These are phyloP conservation scores for Tichodroma muraria DNA, from an alignment of 2,113 vertebrate genomes.

Conservation along the genomic window DNA sequence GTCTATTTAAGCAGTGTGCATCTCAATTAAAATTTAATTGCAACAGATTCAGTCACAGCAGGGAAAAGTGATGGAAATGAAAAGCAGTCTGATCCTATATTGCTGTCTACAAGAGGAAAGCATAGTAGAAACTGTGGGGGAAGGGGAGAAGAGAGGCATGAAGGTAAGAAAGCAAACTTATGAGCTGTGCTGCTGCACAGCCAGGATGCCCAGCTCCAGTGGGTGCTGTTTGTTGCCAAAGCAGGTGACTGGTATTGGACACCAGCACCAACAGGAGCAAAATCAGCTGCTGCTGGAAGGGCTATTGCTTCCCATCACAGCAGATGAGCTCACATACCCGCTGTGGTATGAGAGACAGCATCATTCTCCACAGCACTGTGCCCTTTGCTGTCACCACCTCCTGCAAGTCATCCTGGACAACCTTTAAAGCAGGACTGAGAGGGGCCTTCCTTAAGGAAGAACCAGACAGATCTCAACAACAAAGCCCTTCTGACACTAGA, in stretches of 20 bases:
- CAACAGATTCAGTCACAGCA: constrained; percentile 68
- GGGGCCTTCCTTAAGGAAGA: not conserved
- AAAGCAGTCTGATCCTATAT: constrained; percentile 6
- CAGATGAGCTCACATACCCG: not conserved
- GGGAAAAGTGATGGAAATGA: constrained; percentile 57
- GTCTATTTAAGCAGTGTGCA: constrained; percentile 71
- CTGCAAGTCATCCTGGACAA: not conserved
- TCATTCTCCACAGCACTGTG: rapidly evolving
- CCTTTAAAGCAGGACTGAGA: not conserved
- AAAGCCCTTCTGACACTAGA: not conserved
- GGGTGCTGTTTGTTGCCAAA: not conserved
- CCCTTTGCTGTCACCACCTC: not conserved
- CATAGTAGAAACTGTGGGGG: not conserved
- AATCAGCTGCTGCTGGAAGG: not conserved
- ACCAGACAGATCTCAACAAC: not conserved
- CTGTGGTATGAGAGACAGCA: not conserved
- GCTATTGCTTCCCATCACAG: not conserved
- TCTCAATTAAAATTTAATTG: constrained; percentile 81
- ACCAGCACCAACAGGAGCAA: not conserved
- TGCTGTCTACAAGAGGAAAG: not conserved
- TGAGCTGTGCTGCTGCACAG: not conserved
- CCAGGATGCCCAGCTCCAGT: not conserved
- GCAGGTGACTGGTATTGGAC: not conserved
- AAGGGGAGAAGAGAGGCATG: not conserved
- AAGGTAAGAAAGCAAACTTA: not conserved